phyloP scores from a whole-genome alignment of 2,888 invertebrate genomes.

The Eurois occulta region DNA sequence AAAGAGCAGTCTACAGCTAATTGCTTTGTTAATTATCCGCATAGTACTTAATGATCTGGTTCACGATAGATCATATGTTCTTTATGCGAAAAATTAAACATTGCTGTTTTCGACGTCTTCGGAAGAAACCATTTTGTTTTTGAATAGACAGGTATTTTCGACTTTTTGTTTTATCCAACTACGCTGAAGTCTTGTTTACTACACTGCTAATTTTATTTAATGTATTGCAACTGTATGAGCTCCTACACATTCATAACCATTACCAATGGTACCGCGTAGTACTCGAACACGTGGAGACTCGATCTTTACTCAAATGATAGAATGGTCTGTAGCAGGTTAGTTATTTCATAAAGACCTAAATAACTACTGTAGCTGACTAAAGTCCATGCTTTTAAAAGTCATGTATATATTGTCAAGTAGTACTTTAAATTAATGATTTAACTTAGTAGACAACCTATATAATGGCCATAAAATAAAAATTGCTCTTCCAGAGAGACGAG shows the following conservation, averaged over 20 bases:
- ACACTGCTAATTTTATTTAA: background rate
- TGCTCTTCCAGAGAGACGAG: background rate
- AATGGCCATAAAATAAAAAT: no score
- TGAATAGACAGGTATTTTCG: background rate
- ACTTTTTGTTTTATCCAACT: background rate
- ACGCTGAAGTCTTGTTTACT: background rate
- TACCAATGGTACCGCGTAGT: conserved; percentile 94
- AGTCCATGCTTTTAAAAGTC: background rate
- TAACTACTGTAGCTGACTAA: background rate
- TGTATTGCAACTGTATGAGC: background rate
- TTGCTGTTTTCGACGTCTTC: background rate
- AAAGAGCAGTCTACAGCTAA: background rate
- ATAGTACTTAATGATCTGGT: background rate
- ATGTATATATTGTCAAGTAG: no score
- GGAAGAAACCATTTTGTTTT: no score
- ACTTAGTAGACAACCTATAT: no score
- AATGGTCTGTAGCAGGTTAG: conserved; percentile 89
- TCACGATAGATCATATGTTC: background rate
- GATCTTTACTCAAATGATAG: conserved; percentile 93
- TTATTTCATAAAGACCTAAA: background rate
- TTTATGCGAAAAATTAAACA: background rate
- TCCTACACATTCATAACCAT: conserved; percentile 73
- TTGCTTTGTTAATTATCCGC: background rate
- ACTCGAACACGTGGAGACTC: conserved; percentile 95
- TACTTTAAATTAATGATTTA: no score